Percentiles rank a stretch among this genome's conserved stretches.
Conservation (phyloP, 1,140 invertebrate species). For the Diprion similis region DNA sequence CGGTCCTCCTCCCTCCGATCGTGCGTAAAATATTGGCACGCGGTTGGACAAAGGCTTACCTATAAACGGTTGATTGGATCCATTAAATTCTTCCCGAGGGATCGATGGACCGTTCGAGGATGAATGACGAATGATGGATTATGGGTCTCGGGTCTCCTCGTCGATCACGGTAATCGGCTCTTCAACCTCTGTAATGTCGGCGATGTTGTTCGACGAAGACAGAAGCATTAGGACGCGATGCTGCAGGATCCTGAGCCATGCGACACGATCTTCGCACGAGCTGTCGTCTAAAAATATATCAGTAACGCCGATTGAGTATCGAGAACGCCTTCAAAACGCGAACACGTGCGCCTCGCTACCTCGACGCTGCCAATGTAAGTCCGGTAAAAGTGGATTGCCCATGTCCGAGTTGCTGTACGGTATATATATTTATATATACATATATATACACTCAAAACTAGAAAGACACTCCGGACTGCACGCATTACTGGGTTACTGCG, state of each 20-base stretch:
- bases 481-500: neutral
- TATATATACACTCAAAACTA: neutral
- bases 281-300: conserved; percentile 46
- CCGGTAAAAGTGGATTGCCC: conserved; percentile 2
- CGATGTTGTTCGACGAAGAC: conserved; percentile 22
- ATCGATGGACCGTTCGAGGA: conserved; percentile 10
- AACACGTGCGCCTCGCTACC: conserved; percentile 4
- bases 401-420: neutral
- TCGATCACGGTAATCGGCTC: too few species aligned
- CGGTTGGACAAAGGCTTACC: too few species aligned
- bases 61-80: too few species aligned
- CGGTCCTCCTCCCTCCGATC: too few species aligned
- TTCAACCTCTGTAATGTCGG: too few species aligned
- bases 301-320: conserved; percentile 43
- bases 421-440: neutral
- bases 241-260: neutral
- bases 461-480: neutral
- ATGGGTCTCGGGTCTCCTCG: neutral
- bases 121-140: neutral
- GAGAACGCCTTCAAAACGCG: conserved; percentile 26
- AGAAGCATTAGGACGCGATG: conserved; percentile 40
- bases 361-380: conserved; percentile 6
- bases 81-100: neutral
- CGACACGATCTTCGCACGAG: conserved; percentile 23
- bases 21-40: too few species aligned